These are phyloP conservation scores for Triplophysa rosa DNA, from an alignment of 2,113 vertebrate genomes.

Conservation along the genomic window DNA sequence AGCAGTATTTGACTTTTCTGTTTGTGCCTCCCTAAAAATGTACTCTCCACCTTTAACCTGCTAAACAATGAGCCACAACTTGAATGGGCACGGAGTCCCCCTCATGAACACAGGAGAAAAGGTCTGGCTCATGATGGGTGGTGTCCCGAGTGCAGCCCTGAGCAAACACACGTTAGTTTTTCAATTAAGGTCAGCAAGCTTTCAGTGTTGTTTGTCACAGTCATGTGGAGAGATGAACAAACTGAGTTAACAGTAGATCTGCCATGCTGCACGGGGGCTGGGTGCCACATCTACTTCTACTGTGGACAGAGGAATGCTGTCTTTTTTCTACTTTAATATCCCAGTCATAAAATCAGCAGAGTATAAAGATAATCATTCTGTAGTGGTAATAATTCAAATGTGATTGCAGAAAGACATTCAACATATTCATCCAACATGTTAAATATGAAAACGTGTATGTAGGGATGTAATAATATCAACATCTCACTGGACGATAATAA, in stretches of 20 bases:
- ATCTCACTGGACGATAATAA: too few relatives aligned
- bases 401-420: too few relatives aligned
- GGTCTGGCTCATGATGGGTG: slow-evolving; percentile 41
- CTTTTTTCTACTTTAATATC: neutral
- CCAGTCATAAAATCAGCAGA: too few relatives aligned
- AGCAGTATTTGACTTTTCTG: slow-evolving; percentile 10
- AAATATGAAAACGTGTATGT: too few relatives aligned
- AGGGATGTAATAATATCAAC: too few relatives aligned
- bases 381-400: neutral
- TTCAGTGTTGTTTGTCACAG: slow-evolving; percentile 62
- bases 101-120: slow-evolving; percentile 41
- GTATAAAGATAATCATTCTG: neutral
- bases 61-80: slow-evolving; percentile 30
- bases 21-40: slow-evolving; percentile 28
- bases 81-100: slow-evolving; percentile 43
- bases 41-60: slow-evolving; percentile 46
- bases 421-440: too few relatives aligned
- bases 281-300: slow-evolving; percentile 23
- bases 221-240: slow-evolving; percentile 70
- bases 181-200: slow-evolving; percentile 61
- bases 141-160: slow-evolving; percentile 43
- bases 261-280: slow-evolving; percentile 9
- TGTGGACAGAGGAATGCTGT: slow-evolving; percentile 24
- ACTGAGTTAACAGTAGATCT: slow-evolving; percentile 56
- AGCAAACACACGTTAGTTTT: slow-evolving; percentile 56